Conservation (phyloP, 2,888 invertebrate genomes). For the Neuroscelio doddi region DNA sequence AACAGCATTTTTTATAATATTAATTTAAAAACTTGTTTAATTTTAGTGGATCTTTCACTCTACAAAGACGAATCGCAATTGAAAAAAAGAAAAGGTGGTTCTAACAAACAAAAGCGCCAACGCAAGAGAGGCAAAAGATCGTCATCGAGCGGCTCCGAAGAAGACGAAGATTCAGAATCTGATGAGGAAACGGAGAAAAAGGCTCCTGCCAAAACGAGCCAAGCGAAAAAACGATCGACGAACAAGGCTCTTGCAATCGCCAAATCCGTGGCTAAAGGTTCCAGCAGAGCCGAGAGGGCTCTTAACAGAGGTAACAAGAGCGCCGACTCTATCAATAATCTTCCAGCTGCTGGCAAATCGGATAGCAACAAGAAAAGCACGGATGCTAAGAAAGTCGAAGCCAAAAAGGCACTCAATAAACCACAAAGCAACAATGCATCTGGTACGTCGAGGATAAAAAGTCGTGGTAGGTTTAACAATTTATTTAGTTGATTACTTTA, state of each 20-base stretch:
- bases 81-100: conserved; percentile 74
- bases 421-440: conserved; percentile 55
- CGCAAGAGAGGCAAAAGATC: conserved; percentile 61
- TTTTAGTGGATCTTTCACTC: conserved; percentile 86
- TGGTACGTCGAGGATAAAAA: conserved; percentile 59
- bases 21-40: too few species aligned
- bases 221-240: conserved; percentile 47
- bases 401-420: conserved; percentile 51
- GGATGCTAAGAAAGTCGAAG: conserved; percentile 58
- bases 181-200: conserved; percentile 56
- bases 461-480: conserved; percentile 35
- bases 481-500: conserved; percentile 1
- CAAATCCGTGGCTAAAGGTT: conserved; percentile 64
- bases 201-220: conserved; percentile 11
- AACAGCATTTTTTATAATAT: conserved; percentile 7
- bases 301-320: conserved; percentile 61
- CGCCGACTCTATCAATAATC: conserved; percentile 29
- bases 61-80: conserved; percentile 89
- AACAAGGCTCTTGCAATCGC: conserved; percentile 63
- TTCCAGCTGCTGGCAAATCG: conserved; percentile 29
- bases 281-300: conserved; percentile 67
- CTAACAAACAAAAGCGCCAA: conserved; percentile 74
- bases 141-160: conserved; percentile 44
- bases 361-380: conserved; percentile 55
- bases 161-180: conserved; percentile 29